A percentile compares a stretch with the other conserved stretches of the same genome.
phyloP scores from a whole-genome alignment of 2,888 invertebrate genomes.

The Noctua comes region DNA sequence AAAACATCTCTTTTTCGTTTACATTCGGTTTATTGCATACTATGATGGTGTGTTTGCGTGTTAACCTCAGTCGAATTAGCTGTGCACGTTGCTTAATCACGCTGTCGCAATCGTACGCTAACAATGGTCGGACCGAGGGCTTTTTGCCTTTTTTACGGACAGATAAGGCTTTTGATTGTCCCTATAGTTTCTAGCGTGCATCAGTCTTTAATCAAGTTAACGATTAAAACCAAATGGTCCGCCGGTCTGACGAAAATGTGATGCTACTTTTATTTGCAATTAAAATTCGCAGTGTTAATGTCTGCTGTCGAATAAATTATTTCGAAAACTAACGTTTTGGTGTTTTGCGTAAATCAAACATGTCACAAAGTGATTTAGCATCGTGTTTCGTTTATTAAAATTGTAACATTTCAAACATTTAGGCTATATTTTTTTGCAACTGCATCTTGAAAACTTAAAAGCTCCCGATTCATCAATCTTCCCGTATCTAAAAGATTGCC shows the following conservation, averaged over 20 bases:
- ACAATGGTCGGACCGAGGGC: constrained; percentile 78
- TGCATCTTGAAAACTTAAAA: constrained; percentile 14
- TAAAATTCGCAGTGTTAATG: constrained; percentile 54
- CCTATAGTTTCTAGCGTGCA: constrained; percentile 77
- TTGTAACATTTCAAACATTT: constrained; percentile 16
- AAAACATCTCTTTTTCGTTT: constrained; percentile 76
- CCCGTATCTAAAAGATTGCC: constrained; percentile 39
- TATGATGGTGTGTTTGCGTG: constrained; percentile 84
- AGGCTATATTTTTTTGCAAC: constrained; percentile 18
- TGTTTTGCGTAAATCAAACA: constrained; percentile 51
- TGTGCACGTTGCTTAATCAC: constrained; percentile 79
- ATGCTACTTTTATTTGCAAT: constrained; percentile 46
- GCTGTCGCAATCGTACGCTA: constrained; percentile 81
- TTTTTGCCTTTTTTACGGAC: constrained; percentile 75
- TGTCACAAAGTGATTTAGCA: constrained; percentile 48
- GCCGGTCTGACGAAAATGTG: constrained; percentile 33
- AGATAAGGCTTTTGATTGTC: constrained; percentile 81
- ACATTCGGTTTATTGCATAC: constrained; percentile 71
- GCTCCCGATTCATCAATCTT: constrained; percentile 28
- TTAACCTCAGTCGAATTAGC: constrained; percentile 80
- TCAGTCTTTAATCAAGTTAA: constrained; percentile 73
- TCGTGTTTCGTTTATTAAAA: constrained; percentile 35
- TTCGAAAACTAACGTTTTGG: constrained; percentile 48
- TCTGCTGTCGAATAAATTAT: constrained; percentile 55
- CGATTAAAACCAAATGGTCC: constrained; percentile 64